These are phyloP conservation scores for Caretta caretta DNA, from an alignment of 2,113 vertebrate genomes.

Conservation along the genomic window DNA sequence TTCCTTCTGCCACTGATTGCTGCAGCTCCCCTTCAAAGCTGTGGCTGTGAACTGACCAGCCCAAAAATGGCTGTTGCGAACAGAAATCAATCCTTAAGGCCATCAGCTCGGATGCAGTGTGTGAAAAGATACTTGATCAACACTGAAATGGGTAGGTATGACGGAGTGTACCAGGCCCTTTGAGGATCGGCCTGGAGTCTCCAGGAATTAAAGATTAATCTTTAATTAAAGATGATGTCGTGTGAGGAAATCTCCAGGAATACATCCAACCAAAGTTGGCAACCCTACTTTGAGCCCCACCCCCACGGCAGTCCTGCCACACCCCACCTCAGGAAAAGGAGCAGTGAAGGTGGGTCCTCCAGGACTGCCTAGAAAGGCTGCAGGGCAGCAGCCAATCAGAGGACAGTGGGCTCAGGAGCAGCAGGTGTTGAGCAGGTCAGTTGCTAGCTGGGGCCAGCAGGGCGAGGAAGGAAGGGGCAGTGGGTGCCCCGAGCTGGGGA, in stretches of 20 bases:
- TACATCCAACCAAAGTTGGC: too few species aligned
- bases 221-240: too few species aligned
- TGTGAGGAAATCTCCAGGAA: too few species aligned
- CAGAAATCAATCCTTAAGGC: neutral
- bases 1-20: neutral
- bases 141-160: neutral
- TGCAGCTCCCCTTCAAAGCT: neutral
- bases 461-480: too few species aligned
- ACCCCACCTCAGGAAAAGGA: neutral
- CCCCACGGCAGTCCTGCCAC: neutral
- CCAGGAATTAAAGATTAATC: too few species aligned
- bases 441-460: neutral
- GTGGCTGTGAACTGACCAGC: neutral
- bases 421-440: neutral
- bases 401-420: neutral
- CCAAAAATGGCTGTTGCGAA: neutral
- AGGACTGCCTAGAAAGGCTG: neutral
- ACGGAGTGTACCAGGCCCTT: neutral
- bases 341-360: neutral
- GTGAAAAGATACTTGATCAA: neutral
- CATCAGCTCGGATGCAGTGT: neutral
- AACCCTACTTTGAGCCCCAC: too few species aligned
- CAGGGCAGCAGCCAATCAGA: too few species aligned
- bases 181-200: too few species aligned
- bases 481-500: neutral